Percentiles rank a stretch among this genome's conserved stretches.
phyloP scores from a whole-genome alignment of 2,797 vertebrate genomes.

The Lepilemur septentrionalis region DNA sequence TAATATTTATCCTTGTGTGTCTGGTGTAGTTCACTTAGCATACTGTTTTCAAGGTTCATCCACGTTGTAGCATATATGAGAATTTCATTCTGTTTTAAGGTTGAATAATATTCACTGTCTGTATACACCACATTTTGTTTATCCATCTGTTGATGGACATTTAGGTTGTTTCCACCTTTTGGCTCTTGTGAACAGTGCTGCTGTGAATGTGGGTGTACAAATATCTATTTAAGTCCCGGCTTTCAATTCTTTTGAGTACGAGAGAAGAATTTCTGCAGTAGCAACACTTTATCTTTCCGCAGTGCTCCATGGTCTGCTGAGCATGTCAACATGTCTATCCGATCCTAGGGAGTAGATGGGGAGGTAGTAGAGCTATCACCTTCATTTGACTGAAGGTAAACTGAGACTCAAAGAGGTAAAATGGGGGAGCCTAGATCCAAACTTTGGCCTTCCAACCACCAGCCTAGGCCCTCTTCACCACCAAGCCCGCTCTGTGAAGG shows the following conservation, averaged over 20 bases:
- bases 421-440: neutral
- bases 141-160: neutral
- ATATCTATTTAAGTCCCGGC: neutral
- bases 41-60: neutral
- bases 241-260: neutral
- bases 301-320: neutral
- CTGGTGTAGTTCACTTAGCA: neutral
- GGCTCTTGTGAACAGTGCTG: neutral
- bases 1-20: neutral
- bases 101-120: neutral
- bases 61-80: neutral
- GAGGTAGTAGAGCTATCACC: neutral
- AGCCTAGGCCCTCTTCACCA: neutral
- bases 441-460: neutral
- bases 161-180: neutral
- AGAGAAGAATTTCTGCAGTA: neutral
- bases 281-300: neutral
- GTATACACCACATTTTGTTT: neutral
- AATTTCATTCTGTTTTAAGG: conserved; percentile 22
- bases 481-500: neutral
- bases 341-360: neutral
- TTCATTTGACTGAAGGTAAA: conserved; percentile 27
- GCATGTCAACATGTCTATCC: neutral
- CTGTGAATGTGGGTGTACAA: neutral
- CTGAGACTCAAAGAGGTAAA: neutral